Percentiles rank a stretch among this genome's conserved stretches.
Conservation (phyloP, 2,888 invertebrate genomes). For the Drosophila tanythrix region DNA sequence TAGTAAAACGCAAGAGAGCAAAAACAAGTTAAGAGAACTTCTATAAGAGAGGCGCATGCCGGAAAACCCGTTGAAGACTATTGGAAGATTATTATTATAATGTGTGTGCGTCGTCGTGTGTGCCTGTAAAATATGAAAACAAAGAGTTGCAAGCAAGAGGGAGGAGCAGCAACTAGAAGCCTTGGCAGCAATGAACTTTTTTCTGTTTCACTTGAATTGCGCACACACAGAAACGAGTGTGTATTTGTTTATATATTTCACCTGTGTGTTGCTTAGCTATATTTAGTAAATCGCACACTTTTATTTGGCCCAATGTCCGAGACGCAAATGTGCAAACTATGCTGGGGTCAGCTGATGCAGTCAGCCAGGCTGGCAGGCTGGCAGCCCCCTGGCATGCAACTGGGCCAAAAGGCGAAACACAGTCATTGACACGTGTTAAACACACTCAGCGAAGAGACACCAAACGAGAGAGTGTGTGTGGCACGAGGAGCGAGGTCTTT, state of each 20-base stretch:
- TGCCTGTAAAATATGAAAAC: conserved; percentile 44
- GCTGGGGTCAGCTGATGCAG: conserved; percentile 72
- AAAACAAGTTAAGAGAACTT: conserved; percentile 29
- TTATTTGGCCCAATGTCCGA: conserved; percentile 80
- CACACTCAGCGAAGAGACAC: conserved; percentile 27
- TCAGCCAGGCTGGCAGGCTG: conserved; percentile 1
- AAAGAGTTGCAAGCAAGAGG: conserved; percentile 35
- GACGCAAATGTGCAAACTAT: conserved; percentile 70
- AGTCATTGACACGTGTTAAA: conserved; percentile 72
- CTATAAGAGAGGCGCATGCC: conserved; percentile 45
- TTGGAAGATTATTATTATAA: conserved; percentile 35
- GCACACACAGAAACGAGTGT: conserved; percentile 34
- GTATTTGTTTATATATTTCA: conserved; percentile 55
- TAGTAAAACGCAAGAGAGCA: conserved; percentile 60
- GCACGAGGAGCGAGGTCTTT: background rate
- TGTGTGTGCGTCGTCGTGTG: background rate
- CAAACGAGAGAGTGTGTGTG: background rate
- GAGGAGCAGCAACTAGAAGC: conserved; percentile 34
- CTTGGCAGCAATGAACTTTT: conserved; percentile 65
- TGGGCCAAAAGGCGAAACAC: conserved; percentile 78
- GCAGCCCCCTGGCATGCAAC: conserved; percentile 42
- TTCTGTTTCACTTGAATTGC: conserved; percentile 60
- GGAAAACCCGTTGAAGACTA: conserved; percentile 56
- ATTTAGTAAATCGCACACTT: conserved; percentile 80
- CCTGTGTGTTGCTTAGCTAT: conserved; percentile 64